Base-by-base conservation (phyloP, 2,113 vertebrate genomes). In the Regulus satrapa region DNA sequence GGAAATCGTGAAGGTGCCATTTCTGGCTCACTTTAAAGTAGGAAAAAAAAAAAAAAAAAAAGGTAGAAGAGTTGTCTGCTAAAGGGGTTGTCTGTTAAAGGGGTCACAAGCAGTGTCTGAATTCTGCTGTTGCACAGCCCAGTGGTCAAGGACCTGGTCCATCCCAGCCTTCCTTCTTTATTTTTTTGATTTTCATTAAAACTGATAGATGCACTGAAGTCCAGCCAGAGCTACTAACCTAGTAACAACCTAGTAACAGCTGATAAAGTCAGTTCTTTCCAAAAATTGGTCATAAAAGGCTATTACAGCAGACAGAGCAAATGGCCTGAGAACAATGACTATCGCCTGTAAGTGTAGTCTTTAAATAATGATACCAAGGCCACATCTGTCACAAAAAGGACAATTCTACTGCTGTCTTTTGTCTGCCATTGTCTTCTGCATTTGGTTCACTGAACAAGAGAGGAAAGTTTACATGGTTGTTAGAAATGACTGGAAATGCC, bases 11-110 rank as follows among this genome's bases (percentile, higher is more conserved):
- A 80, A 86, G 73, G 83, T 8, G 52, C 89, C 75, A 84, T 40
- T 94, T 84, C 86, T 96, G 83, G 93, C 91, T 86, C n/a, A 32
- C 56, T 86, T 84, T 81, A 63, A 92, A 95, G 7, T n/a, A 0
- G 1, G n/a, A 76, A 40, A 49, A 32, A 34, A 45, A 32, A n/a
- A 17, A 10, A 20, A 90, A 62, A 17, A 26, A 63, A n/a, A 14
- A 2, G 3, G 5, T 20, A 43, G 58, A 69, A 41, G 49, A 76
- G 21, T 66, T 74, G 40, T 26, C 73, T 85, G 61, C 32, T n/a
- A n/a, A n/a, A n/a, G n/a, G n/a, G n/a, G n/a, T n/a, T n/a, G n/a
- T n/a, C n/a, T 56, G 14, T 56, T 84, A 20, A 21, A 72, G 36
- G 21, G 69, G 52, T 95, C 72, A 81, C 86, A 81, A 16, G 5